A percentile compares a stretch with the other conserved stretches of the same genome.
phyloP scores from a whole-genome alignment of 1,140 invertebrate species.

The Tetragonula clypearis region DNA sequence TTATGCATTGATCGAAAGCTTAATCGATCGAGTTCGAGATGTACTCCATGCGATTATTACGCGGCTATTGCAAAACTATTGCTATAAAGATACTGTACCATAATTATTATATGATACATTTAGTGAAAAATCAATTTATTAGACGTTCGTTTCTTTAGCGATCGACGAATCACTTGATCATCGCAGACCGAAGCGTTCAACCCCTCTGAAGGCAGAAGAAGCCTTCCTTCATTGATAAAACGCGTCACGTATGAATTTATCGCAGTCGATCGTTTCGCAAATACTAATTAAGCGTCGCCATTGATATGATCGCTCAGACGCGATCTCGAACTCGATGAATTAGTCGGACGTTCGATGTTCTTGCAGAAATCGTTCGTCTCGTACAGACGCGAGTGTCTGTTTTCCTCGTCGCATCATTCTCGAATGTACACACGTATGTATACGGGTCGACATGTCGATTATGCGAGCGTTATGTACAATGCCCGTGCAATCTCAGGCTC shows the following conservation, averaged over 20 bases:
- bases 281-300: not conserved
- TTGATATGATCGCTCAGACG: not conserved
- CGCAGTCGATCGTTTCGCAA: not conserved
- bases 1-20: not conserved
- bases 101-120: too few relatives aligned
- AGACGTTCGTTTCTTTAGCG: not conserved
- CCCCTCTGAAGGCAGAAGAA: not conserved
- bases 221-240: not conserved
- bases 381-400: not conserved
- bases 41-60: not conserved
- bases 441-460: not conserved
- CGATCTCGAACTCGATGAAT: constrained; percentile 28
- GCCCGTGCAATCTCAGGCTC: not conserved
- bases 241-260: not conserved
- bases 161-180: not conserved
- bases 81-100: too few relatives aligned
- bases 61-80: too few relatives aligned
- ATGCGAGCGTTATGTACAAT: not conserved
- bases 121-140: too few relatives aligned
- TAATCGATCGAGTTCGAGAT: constrained; percentile 8
- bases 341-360: constrained; percentile 14
- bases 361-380: not conserved
- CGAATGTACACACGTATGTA: not conserved
- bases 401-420: not conserved
- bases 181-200: not conserved